Conservation (phyloP, 2,888 invertebrate species). For the Timema cristinae region DNA sequence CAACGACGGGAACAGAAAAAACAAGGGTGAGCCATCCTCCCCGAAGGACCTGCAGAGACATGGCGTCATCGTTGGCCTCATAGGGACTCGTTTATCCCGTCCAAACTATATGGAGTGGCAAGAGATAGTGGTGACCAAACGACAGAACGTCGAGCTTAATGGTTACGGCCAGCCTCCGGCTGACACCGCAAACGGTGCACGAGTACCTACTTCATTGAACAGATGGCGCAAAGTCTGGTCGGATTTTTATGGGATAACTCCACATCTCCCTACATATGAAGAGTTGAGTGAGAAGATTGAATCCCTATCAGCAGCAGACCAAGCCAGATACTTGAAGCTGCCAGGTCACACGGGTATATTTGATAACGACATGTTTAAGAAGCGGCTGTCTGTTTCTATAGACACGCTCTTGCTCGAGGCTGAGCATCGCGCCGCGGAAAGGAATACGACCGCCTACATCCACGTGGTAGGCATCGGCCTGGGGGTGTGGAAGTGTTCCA, state of each 20-base stretch:
- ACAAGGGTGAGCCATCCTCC: slow-evolving; percentile 50
- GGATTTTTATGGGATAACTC: slow-evolving; percentile 41
- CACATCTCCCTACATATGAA: slow-evolving; percentile 40
- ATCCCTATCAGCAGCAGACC: not conserved
- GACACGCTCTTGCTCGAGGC: slow-evolving; percentile 62
- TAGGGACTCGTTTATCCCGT: slow-evolving; percentile 54
- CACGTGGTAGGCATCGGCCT: slow-evolving; percentile 63
- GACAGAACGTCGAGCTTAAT: slow-evolving; percentile 51
- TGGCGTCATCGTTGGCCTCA: slow-evolving; percentile 51
- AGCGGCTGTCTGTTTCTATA: slow-evolving; percentile 53
- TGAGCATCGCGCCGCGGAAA: slow-evolving; percentile 51
- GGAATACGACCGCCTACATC: slow-evolving; percentile 53
- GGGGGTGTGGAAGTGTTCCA: slow-evolving; percentile 61
- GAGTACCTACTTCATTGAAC: not conserved
- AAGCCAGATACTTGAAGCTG: slow-evolving; percentile 32
- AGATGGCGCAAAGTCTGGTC: slow-evolving; percentile 40
- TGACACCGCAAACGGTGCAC: not conserved
- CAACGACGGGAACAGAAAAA: slow-evolving; percentile 54
- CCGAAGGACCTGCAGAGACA: slow-evolving; percentile 46
- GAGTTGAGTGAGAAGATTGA: slow-evolving; percentile 30
- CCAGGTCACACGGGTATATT: slow-evolving; percentile 39
- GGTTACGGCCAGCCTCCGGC: slow-evolving; percentile 41
- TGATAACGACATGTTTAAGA: slow-evolving; percentile 44
- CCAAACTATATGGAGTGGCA: slow-evolving; percentile 57
- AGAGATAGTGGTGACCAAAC: slow-evolving; percentile 54